Evolutionary conservation across 2,113 vertebrate species (phyloP).

Genomic region (Pachycephala philippinensis): DNA sequence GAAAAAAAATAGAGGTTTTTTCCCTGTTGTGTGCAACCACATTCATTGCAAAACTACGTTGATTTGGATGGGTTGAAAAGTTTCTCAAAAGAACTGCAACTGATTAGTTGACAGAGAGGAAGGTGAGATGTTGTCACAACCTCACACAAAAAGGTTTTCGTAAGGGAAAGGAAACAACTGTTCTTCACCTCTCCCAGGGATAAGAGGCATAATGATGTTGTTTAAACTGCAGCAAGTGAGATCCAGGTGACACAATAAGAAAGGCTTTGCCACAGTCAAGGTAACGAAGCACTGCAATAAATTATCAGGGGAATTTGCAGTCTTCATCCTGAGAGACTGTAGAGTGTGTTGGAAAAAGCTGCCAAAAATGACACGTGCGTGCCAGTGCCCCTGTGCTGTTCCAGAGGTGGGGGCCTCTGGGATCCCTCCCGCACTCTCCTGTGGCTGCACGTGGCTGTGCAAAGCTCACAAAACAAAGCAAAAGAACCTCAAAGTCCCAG

Average conservation of each 20-base stretch:
- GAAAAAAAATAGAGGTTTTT: not conserved
- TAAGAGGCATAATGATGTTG: not conserved
- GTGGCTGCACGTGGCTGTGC: accelerated
- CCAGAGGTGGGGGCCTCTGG: not conserved
- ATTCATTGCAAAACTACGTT: not conserved
- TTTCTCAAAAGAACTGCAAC: not conserved
- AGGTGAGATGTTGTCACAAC: not conserved
- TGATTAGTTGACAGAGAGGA: not conserved
- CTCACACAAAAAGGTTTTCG: not conserved
- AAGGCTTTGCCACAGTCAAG: not conserved
- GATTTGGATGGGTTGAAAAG: not conserved
- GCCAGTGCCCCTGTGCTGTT: not conserved
- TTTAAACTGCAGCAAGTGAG: not conserved
- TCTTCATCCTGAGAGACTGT: not conserved
- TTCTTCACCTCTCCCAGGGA: not conserved
- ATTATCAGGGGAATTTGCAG: not conserved
- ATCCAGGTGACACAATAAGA: not conserved
- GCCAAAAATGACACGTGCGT: accelerated
- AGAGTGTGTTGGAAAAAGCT: constrained; percentile 8
- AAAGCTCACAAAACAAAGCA: not conserved
- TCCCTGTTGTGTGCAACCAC: not conserved
- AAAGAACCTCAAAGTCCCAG: not conserved
- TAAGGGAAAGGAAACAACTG: not conserved
- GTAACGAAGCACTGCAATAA: not conserved
- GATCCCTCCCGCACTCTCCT: not conserved